Percentiles rank a stretch among this genome's conserved stretches.
Evolutionary conservation across 2,888 invertebrate genomes (phyloP).

Genomic region (Baccha elongata): DNA sequence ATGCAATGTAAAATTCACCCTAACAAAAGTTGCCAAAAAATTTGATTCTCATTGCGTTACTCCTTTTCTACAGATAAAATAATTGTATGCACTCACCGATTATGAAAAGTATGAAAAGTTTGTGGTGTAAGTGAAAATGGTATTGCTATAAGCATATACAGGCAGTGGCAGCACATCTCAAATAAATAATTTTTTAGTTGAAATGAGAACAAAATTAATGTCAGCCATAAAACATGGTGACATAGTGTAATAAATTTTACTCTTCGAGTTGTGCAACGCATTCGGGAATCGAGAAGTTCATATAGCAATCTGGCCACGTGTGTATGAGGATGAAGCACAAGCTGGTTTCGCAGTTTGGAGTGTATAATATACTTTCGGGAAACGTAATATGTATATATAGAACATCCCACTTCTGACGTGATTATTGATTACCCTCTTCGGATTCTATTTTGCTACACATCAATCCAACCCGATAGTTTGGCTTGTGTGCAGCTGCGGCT

Average conservation of each 20-base stretch:
- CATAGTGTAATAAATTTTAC: constrained; percentile 49
- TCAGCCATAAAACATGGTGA: constrained; percentile 66
- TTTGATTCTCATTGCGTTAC: background rate
- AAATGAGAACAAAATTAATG: constrained; percentile 63
- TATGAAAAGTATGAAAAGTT: constrained; percentile 17
- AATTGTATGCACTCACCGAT: constrained; percentile 17
- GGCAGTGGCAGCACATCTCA: background rate
- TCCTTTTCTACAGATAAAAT: background rate
- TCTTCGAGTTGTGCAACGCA: constrained; percentile 25
- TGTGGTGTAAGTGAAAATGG: background rate
- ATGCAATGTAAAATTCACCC: background rate
- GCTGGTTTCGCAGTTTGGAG: background rate
- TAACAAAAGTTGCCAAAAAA: background rate
- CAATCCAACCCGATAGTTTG: constrained; percentile 57
- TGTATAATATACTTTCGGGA: constrained; percentile 14
- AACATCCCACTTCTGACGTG: constrained; percentile 47
- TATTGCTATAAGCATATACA: background rate
- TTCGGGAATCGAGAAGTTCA: constrained; percentile 33
- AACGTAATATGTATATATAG: background rate
- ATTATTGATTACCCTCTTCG: constrained; percentile 68
- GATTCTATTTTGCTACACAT: constrained; percentile 65
- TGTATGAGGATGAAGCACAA: background rate
- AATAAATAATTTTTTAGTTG: constrained; percentile 46
- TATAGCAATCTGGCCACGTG: constrained; percentile 20
- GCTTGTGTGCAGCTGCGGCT: constrained; percentile 64